phyloP scores from a whole-genome alignment of 2,113 vertebrate genomes.

The Perca schrenkii region DNA sequence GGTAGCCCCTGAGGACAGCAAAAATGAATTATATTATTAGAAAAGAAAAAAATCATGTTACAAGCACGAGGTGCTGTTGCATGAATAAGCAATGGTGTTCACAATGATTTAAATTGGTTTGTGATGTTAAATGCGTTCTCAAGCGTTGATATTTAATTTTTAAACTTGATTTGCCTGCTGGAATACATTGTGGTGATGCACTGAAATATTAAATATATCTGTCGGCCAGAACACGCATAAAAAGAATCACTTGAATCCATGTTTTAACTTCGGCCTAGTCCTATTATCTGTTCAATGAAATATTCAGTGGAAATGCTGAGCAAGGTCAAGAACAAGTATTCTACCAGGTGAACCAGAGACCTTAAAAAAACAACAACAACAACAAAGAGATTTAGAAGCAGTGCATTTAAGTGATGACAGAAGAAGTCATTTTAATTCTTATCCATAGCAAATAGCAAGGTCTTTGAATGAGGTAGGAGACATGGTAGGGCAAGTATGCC shows the following conservation, averaged over 20 bases:
- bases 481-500: background rate
- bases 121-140: constrained; percentile 27
- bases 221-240: constrained; percentile 30
- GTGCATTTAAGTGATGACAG: background rate
- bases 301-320: constrained; percentile 19
- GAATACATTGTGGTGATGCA: constrained; percentile 10
- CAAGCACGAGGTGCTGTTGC: background rate
- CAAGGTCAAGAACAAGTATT: constrained; percentile 18
- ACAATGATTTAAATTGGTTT: constrained; percentile 34
- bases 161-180: constrained; percentile 31
- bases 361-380: background rate
- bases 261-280: constrained; percentile 23
- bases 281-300: constrained; percentile 37
- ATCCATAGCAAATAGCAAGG: background rate
- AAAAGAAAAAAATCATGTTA: constrained; percentile 9
- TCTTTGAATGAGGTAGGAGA: background rate
- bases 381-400: background rate
- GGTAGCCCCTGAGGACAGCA: constrained; percentile 90
- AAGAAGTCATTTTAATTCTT: background rate
- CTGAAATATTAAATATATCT: constrained; percentile 45
- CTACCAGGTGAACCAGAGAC: background rate
- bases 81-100: constrained; percentile 12
- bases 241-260: constrained; percentile 34
- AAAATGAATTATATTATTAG: constrained; percentile 24
- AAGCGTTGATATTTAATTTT: constrained; percentile 27